phyloP scores from a whole-genome alignment of 2,888 invertebrate genomes.

The Hypomecis punctinalis region DNA sequence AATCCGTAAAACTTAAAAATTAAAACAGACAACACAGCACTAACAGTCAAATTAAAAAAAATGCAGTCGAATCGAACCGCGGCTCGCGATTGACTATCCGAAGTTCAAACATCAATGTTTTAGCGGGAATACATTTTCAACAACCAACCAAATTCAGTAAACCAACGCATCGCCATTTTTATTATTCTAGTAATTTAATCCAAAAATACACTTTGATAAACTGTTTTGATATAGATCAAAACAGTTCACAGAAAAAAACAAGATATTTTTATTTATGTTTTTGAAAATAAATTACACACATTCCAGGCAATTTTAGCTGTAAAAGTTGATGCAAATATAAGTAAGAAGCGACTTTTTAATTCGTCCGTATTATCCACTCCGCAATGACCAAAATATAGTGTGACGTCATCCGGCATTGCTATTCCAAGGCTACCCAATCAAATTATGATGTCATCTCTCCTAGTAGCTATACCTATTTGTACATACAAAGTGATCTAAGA shows the following conservation, averaged over 20 bases:
- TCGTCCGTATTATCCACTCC: conserved; percentile 3
- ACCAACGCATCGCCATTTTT: background rate
- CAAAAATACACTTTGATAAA: background rate
- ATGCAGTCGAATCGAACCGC: conserved; percentile 34
- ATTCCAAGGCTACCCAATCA: conserved; percentile 57
- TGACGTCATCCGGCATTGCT: conserved; percentile 64
- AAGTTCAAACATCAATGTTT: conserved; percentile 47
- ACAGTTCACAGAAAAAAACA: background rate
- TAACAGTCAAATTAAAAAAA: conserved; percentile 18
- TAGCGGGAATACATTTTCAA: conserved; percentile 56
- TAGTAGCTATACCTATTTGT: background rate
- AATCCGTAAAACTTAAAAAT: conserved; percentile 8
- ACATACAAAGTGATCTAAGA: background rate
- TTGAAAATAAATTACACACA: too few species aligned
- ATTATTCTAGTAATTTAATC: background rate
- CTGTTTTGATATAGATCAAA: background rate
- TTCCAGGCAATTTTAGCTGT: too few species aligned
- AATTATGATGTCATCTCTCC: conserved; percentile 21
- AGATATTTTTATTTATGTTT: background rate
- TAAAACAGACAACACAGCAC: conserved; percentile 30
- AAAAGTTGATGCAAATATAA: too few species aligned
- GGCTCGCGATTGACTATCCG: conserved; percentile 47
- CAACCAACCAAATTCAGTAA: conserved; percentile 38
- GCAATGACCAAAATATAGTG: conserved; percentile 67
- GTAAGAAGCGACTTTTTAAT: background rate